phyloP scores from a whole-genome alignment of 2,113 vertebrate genomes.

The Bagarius yarrelli region DNA sequence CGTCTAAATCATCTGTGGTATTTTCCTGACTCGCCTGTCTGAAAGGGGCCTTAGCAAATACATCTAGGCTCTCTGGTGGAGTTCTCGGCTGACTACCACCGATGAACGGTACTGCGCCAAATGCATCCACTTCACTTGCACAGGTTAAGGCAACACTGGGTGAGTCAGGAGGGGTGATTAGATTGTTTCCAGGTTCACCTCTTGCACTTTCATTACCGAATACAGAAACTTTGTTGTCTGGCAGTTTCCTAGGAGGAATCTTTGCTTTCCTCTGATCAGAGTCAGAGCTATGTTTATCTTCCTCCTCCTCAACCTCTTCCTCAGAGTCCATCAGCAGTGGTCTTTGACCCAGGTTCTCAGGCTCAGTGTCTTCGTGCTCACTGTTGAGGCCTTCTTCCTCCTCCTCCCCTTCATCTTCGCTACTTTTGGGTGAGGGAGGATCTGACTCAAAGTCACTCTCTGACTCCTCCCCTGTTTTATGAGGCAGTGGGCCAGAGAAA shows the following conservation, averaged over 20 bases:
- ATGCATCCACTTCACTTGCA: constrained; percentile 75
- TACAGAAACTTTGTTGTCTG: constrained; percentile 30
- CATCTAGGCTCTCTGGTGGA: constrained; percentile 54
- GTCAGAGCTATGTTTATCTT: constrained; percentile 88
- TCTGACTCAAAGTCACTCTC: constrained; percentile 98
- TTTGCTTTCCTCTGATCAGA: constrained; percentile 74
- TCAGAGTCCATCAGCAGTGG: constrained; percentile 96
- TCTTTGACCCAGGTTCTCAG: constrained; percentile 86
- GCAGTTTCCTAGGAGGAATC: constrained; percentile 44
- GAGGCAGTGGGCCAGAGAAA: constrained; percentile 41
- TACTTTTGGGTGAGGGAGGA: constrained; percentile 93
- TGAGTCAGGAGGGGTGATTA: constrained; percentile 20
- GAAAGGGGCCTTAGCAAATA: constrained; percentile 65
- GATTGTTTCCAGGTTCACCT: constrained; percentile 47
- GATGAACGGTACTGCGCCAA: constrained; percentile 86
- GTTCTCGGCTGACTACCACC: constrained; percentile 58
- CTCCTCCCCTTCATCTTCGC: constrained; percentile 84
- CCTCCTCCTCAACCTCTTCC: constrained; percentile 85
- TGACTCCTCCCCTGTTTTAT: constrained; percentile 75
- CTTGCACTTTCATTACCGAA: background rate
- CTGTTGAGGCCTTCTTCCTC: constrained; percentile 87
- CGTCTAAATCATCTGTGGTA: constrained; percentile 83
- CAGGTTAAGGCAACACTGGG: constrained; percentile 32
- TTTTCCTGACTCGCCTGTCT: constrained; percentile 62
- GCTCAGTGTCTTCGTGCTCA: constrained; percentile 84